A percentile compares a stretch with the other conserved stretches of the same genome.
Conservation (phyloP, 2,797 vertebrate species). For the Prionace glauca region DNA sequence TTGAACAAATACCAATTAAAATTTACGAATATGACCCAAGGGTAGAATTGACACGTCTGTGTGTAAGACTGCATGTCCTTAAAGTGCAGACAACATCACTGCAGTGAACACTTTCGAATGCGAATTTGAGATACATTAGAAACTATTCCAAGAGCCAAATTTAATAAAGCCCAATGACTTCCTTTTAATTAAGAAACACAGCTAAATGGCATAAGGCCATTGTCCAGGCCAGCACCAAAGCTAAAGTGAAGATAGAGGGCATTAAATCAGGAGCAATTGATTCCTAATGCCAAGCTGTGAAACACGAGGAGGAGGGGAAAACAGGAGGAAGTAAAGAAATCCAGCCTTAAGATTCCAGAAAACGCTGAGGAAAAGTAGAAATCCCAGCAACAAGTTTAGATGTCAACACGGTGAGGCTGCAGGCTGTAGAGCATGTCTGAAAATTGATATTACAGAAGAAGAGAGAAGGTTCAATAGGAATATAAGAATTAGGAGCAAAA, state of each 20-base stretch:
- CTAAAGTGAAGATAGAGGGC: not conserved
- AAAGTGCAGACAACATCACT: not conserved
- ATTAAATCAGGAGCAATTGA: not conserved
- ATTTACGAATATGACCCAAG: constrained; percentile 29
- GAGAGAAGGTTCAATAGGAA: not conserved
- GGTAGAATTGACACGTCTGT: constrained; percentile 16
- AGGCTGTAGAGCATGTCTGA: not conserved
- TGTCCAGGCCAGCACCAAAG: not conserved
- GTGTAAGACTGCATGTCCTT: not conserved
- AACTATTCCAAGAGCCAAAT: not conserved
- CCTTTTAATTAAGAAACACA: not conserved
- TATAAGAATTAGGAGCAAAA: too few relatives aligned
- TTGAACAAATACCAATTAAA: constrained; percentile 30
- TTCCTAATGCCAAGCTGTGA: not conserved
- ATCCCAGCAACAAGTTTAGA: not conserved
- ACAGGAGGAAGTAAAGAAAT: not conserved
- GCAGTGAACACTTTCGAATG: not conserved
- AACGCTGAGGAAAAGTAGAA: not conserved
- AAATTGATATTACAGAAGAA: not conserved
- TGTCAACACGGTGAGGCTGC: not conserved
- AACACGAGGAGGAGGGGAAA: not conserved
- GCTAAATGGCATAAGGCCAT: too few relatives aligned
- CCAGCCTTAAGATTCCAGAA: not conserved
- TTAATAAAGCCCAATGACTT: not conserved
- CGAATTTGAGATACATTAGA: not conserved